Evolutionary conservation across 2,113 vertebrate genomes (phyloP), one percentile per base, ranked within the genome.

Genomic region (Bos javanicus): DNA sequence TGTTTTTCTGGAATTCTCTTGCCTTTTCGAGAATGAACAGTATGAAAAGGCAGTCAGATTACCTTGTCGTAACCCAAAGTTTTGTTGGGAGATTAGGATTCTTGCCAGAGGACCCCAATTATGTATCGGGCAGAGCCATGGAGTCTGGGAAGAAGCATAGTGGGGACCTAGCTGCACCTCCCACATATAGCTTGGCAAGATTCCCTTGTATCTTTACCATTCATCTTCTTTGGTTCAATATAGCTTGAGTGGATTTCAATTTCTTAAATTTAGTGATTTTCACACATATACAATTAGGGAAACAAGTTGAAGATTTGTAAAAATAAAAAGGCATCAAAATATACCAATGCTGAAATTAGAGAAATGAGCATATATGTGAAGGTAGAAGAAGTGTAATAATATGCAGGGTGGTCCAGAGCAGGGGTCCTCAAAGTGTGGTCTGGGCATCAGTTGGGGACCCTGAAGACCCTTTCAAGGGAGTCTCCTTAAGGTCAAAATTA

Each of bases 271-370:
- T 52, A 64, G 11, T 52, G 57, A 57, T 81, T 90, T 80, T 48
- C 81, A 17, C 33, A 30, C 11, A 23, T 4, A 67, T 50, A 36
- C 1, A 7, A 33, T 87, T 86, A 93, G 92, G 13, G 17, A 94
- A 95, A 82, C n/a, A 30, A 92, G 60, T 6, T 13, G 80, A 74
- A 64, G 14, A 83, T 52, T 67, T 13, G 2, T 71, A 59, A 52
- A 60, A 93, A 62, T 76, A 88, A 91, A 81, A 97, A 54, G 67
- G 39, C 36, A 39, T 67, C 59, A 78, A n/a, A 62, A 76, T 67
- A 83, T 13, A 28, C 6, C 39, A 97, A 46, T 7, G n/a, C 4
- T 85, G 81, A 85, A 54, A 90, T 67, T 6, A 64, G 62, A 95
- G 59, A 85, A 46, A 57, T 10, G 50, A 86, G 60, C 67, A 25